A percentile compares a stretch with the other conserved stretches of the same genome.
Conservation (phyloP, 2,888 invertebrate genomes). For the Lasiommata megera region DNA sequence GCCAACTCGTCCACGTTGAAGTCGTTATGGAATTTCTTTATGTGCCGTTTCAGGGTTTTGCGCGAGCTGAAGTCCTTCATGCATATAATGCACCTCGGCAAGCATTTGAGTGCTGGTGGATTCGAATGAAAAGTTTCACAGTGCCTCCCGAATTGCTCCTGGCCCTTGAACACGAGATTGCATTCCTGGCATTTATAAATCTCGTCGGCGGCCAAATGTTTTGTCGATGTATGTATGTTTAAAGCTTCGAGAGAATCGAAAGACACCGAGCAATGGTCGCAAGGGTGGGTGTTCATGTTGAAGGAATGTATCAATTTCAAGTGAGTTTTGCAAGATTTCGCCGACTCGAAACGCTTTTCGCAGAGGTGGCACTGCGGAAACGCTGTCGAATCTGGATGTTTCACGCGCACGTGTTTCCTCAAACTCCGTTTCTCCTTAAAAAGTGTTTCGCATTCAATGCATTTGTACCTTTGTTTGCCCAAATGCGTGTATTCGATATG, state of each 20-base stretch:
- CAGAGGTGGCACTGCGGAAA: slow-evolving; percentile 71
- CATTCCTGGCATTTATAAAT: slow-evolving; percentile 68
- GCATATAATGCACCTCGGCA: slow-evolving; percentile 61
- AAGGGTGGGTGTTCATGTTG: slow-evolving; percentile 63
- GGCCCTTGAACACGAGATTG: slow-evolving; percentile 59
- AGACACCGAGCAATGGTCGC: slow-evolving; percentile 60
- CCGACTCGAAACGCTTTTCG: slow-evolving; percentile 63
- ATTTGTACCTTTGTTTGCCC: slow-evolving; percentile 63
- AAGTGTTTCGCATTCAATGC: slow-evolving; percentile 62
- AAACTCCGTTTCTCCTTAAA: slow-evolving; percentile 69
- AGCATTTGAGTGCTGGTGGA: slow-evolving; percentile 35
- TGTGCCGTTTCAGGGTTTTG: slow-evolving; percentile 63
- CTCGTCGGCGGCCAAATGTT: slow-evolving; percentile 59
- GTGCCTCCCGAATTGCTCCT: slow-evolving; percentile 57
- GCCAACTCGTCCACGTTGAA: slow-evolving; percentile 60
- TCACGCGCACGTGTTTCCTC: slow-evolving; percentile 61
- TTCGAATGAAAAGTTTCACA: slow-evolving; percentile 27
- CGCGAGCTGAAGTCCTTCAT: slow-evolving; percentile 66
- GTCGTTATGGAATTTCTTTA: slow-evolving; percentile 61
- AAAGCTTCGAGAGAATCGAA: slow-evolving; percentile 56
- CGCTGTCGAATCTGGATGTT: slow-evolving; percentile 55
- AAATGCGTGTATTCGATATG: slow-evolving; percentile 67
- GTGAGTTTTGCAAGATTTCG: slow-evolving; percentile 68
- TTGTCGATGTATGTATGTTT: slow-evolving; percentile 52
- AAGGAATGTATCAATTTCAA: slow-evolving; percentile 61